phyloP scores from a whole-genome alignment of 2,113 vertebrate genomes.

The Pseudopodoces humilis region DNA sequence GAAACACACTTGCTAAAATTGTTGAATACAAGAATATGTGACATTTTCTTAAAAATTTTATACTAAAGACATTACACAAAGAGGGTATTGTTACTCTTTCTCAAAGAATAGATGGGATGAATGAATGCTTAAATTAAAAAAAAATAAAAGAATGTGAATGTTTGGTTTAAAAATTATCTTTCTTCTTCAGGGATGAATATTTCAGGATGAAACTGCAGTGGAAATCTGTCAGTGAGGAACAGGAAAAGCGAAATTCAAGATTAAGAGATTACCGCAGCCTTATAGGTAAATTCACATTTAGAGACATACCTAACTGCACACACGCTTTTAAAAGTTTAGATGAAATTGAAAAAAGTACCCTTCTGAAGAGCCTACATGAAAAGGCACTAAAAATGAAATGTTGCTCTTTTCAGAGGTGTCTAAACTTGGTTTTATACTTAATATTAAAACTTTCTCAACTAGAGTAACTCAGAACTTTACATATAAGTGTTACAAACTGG shows the following conservation, averaged over 20 bases:
- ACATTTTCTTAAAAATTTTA: neutral
- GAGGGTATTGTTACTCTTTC: neutral
- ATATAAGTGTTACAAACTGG: neutral
- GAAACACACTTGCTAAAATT: neutral
- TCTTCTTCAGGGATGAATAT: slow-evolving; percentile 88
- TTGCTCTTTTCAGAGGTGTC: neutral
- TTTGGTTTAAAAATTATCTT: neutral
- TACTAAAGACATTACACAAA: neutral
- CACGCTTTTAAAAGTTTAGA: neutral
- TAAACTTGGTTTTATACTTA: neutral
- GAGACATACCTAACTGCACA: neutral
- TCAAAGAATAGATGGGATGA: neutral
- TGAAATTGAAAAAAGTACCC: neutral
- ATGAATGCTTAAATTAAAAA: neutral
- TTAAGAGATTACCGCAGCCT: slow-evolving; percentile 93
- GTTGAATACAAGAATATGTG: neutral
- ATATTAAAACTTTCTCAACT: neutral
- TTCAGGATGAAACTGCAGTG: slow-evolving; percentile 98
- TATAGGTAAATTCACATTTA: slow-evolving; percentile 81
- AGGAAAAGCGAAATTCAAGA: slow-evolving; percentile 92
- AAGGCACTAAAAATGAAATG: neutral
- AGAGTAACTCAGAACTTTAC: neutral
- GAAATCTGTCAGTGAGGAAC: slow-evolving; percentile 95
- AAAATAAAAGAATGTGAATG: neutral
- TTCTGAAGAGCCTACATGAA: neutral